phyloP scores from a whole-genome alignment of 2,888 invertebrate genomes.

The Mythimna vitellina region DNA sequence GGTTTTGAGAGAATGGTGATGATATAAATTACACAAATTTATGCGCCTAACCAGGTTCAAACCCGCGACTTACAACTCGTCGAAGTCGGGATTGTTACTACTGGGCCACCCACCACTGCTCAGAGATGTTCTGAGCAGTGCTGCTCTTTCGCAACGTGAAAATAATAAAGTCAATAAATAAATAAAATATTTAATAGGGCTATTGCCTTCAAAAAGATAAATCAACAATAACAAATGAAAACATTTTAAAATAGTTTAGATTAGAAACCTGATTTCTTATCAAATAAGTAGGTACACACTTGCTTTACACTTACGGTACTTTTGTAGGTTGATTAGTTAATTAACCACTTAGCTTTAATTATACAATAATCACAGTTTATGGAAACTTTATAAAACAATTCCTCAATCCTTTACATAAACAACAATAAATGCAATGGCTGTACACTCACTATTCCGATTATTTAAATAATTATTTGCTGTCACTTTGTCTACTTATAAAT shows the following conservation, averaged over 20 bases:
- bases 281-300: background rate
- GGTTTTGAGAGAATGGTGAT: too few relatives aligned
- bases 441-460: background rate
- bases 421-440: background rate
- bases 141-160: slow-evolving; percentile 1
- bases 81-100: too few relatives aligned
- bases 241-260: background rate
- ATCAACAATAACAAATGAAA: background rate
- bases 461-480: background rate
- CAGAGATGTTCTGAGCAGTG: too few relatives aligned
- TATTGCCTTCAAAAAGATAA: slow-evolving; percentile 25
- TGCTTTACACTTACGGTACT: too few relatives aligned
- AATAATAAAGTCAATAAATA: background rate
- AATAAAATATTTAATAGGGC: slow-evolving; percentile 18
- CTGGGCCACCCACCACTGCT: too few relatives aligned
- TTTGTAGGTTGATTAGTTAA: background rate
- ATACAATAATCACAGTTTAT: background rate
- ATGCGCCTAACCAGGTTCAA: too few relatives aligned
- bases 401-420: too few relatives aligned
- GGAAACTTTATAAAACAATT: background rate
- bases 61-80: too few relatives aligned
- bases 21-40: too few relatives aligned
- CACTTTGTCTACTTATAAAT: slow-evolving; percentile 3
- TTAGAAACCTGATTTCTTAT: background rate
- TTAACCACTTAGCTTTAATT: background rate